A percentile compares a stretch with the other conserved stretches of the same genome.
These are phyloP conservation scores for Odocoileus hemionus DNA, from an alignment of 2,113 vertebrate genomes.

Conservation along the genomic window DNA sequence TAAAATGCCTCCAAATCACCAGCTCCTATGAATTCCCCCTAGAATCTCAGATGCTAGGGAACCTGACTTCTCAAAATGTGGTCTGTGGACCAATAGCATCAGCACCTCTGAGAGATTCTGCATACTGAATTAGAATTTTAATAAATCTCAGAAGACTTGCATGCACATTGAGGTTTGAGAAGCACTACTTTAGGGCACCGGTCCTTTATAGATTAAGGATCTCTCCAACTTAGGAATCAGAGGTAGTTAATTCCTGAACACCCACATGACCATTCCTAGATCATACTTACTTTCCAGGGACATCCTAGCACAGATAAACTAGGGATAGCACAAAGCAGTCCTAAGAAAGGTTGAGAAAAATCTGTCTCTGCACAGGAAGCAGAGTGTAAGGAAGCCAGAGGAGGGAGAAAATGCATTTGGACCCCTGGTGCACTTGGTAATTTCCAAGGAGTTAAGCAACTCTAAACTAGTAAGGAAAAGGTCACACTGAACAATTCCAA, in stretches of 20 bases:
- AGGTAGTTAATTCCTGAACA: neutral
- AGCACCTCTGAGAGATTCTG: neutral
- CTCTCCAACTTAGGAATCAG: neutral
- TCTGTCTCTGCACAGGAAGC: neutral
- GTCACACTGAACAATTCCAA: neutral
- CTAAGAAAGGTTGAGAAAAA: neutral
- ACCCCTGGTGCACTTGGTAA: neutral
- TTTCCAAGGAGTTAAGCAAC: neutral
- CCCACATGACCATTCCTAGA: neutral
- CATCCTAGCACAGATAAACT: neutral
- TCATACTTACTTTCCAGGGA: neutral
- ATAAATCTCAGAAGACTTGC: neutral
- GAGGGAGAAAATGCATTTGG: neutral
- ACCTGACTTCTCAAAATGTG: neutral
- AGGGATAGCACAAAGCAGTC: neutral
- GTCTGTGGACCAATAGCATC: neutral
- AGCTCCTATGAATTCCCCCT: neutral
- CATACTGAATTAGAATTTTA: neutral
- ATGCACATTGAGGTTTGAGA: neutral
- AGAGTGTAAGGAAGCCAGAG: neutral
- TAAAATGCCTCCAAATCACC: neutral
- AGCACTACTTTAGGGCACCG: neutral
- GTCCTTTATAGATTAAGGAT: neutral
- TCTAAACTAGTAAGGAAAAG: neutral
- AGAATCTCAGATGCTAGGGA: neutral